phyloP scores from a whole-genome alignment of 2,113 vertebrate species.

The Balaeniceps rex region DNA sequence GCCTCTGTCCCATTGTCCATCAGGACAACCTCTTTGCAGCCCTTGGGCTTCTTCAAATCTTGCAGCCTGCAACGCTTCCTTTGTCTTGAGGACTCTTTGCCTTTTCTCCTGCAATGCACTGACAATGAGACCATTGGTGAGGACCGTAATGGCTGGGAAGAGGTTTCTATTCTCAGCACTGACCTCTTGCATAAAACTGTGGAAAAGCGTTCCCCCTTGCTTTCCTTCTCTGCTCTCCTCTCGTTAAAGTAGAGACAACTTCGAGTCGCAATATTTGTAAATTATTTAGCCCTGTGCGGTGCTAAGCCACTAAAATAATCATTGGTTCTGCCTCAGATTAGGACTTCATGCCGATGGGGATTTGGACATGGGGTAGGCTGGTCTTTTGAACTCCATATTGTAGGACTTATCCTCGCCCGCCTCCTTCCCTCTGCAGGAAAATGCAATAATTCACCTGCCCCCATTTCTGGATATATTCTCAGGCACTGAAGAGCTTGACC shows the following conservation, averaged over 20 bases:
- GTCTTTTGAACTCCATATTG: background rate
- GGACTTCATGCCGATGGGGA: background rate
- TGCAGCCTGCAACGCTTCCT: background rate
- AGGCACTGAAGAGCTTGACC: constrained; percentile 21
- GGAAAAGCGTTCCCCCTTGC: background rate
- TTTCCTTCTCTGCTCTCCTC: background rate
- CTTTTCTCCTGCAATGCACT: background rate
- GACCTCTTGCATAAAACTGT: background rate
- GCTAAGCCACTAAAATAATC: background rate
- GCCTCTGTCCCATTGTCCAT: background rate
- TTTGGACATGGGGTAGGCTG: background rate
- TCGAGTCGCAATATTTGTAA: background rate
- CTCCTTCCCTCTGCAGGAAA: background rate
- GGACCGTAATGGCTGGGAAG: background rate
- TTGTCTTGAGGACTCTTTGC: background rate
- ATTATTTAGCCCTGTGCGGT: background rate
- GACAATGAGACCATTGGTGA: background rate
- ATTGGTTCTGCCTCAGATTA: background rate
- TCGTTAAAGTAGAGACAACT: background rate
- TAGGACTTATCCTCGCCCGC: background rate
- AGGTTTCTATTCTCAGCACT: background rate
- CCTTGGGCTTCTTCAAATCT: background rate
- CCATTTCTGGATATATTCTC: background rate
- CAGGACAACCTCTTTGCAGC: background rate
- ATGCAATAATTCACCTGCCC: background rate